Base-by-base conservation (phyloP, 2,888 invertebrate species). In the Oligia strigilis region DNA sequence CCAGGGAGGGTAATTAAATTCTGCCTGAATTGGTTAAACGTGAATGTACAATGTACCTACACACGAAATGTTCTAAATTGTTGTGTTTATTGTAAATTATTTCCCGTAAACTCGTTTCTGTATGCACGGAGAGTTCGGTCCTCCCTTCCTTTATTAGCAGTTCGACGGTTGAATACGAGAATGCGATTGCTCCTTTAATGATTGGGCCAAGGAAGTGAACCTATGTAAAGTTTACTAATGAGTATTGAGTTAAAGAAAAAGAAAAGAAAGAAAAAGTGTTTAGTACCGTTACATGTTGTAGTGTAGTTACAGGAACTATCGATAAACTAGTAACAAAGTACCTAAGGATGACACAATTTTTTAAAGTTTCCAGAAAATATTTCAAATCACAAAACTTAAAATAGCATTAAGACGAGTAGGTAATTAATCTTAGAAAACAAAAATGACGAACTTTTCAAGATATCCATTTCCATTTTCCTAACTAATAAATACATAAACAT, bases 1-100 rank as follows among this genome's bases (percentile, higher is more conserved):
- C 88, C 85, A 86, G 78, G 40, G 84, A 79, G 85, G 91, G 90
- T 93, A 92, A 93, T 93, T 93, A 92, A 88, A 93, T 93, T 93
- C 89, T 90, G 83, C 79, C 86, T 90, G 90, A 82, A 87, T 88
- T 86, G 81, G 78, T 86, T 87, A 83, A 86, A 87, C 75, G 84
- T 85, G 81, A 83, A 85, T 85, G 78, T 85, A 87, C 80, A 84
- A 85, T 82, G 81, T 85, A 87, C 40, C 40, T 40, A 40, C 78
- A 84, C 46, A 85, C 66, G 69, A 80, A 84, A 88, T 89, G 84
- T 82, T 86, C 76, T 73, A 87, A 87, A 89, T 88, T 86, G 84
- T 87, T 89, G 77, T 72, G 77, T 83, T 82, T 82, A 67, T 78
- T 81, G 72, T 46, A 75, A 82, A 72, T 82, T 46, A 81, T 81